phyloP scores from a whole-genome alignment of 1,140 invertebrate species.

The Ylistrum balloti region DNA sequence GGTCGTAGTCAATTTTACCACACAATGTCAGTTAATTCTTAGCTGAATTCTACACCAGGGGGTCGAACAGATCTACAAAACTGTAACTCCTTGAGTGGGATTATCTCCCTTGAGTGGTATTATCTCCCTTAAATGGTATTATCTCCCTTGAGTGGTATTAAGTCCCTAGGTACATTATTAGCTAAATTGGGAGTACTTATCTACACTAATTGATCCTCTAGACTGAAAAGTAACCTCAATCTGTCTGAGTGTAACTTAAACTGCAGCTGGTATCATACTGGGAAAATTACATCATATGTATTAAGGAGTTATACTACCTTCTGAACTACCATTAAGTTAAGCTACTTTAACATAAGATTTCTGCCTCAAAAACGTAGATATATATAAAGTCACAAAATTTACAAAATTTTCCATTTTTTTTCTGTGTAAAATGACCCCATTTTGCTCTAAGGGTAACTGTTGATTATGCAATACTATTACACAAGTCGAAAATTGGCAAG shows the following conservation, averaged over 20 bases:
- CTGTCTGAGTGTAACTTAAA: background rate
- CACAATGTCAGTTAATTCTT: background rate
- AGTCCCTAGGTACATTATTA: background rate
- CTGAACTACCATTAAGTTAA: too few relatives aligned
- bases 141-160: constrained; percentile 11
- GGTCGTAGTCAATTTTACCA: background rate
- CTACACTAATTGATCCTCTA: background rate
- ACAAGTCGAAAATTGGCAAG: too few relatives aligned
- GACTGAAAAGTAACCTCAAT: background rate
- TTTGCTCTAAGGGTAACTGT: too few relatives aligned
- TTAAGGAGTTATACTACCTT: background rate
- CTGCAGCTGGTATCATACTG: background rate
- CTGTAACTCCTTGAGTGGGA: background rate
- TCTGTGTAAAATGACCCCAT: too few relatives aligned
- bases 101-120: constrained; percentile 11
- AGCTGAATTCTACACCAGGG: background rate
- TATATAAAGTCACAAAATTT: too few relatives aligned
- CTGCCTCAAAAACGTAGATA: too few relatives aligned
- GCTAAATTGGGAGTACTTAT: background rate
- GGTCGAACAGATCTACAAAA: background rate
- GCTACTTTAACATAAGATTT: too few relatives aligned
- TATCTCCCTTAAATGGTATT: background rate
- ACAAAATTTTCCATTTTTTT: too few relatives aligned
- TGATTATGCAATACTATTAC: too few relatives aligned
- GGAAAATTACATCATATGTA: background rate